A percentile compares a stretch with the other conserved stretches of the same genome.
These are phyloP conservation scores for Diphyllodes magnificus DNA, from an alignment of 2,113 vertebrate species.

Conservation along the genomic window DNA sequence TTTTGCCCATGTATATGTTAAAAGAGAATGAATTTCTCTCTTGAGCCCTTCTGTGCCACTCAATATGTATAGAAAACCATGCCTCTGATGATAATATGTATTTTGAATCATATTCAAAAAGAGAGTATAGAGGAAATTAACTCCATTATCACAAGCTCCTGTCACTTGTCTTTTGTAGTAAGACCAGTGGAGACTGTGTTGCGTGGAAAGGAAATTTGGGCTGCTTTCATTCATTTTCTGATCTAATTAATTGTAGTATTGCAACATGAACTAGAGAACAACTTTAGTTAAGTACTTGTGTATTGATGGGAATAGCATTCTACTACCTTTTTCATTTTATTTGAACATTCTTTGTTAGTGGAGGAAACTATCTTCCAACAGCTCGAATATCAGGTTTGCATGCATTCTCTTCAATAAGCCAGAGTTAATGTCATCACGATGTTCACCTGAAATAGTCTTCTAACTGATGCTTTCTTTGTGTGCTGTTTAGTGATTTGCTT, in stretches of 20 bases:
- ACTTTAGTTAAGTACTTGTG: neutral
- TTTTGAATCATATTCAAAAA: neutral
- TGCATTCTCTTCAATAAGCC: neutral
- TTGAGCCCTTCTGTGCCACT: neutral
- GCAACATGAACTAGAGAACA: neutral
- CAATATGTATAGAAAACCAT: neutral
- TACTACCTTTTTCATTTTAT: neutral
- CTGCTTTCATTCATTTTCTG: neutral
- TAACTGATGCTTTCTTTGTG: neutral
- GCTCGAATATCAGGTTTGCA: neutral
- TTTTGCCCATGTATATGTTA: neutral
- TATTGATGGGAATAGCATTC: neutral
- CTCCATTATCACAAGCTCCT: neutral
- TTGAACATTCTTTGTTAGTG: neutral
- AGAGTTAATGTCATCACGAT: neutral
- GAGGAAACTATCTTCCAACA: neutral
- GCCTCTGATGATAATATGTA: neutral
- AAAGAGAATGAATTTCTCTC: neutral
- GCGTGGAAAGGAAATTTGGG: neutral
- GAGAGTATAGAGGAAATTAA: neutral
- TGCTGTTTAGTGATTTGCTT: neutral
- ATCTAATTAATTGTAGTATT: neutral
- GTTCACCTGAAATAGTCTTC: neutral
- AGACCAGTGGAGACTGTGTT: neutral
- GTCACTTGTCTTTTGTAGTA: neutral